These are phyloP conservation scores for Drosophila bunnanda DNA, from an alignment of 2,888 invertebrate species.

Conservation along the genomic window DNA sequence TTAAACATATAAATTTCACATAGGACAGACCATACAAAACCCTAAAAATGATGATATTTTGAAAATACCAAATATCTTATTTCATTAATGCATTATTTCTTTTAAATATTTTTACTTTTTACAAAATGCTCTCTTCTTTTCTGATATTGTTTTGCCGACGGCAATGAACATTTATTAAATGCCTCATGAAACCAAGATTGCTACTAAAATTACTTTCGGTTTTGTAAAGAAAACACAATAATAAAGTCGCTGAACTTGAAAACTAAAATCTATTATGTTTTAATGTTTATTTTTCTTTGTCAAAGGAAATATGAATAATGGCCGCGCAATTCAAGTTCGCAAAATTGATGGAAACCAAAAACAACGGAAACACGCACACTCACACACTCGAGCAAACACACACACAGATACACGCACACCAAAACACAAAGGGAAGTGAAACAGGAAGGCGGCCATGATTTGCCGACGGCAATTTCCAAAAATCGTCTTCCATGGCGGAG, in stretches of 20 bases:
- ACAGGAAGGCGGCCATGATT: constrained; percentile 64
- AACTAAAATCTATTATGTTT: neutral
- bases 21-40: too few species aligned
- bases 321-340: constrained; percentile 81
- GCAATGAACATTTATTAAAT: constrained; percentile 3
- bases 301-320: constrained; percentile 83
- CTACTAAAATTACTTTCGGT: neutral
- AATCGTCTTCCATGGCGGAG: constrained; percentile 69
- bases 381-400: constrained; percentile 22
- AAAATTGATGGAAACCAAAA: constrained; percentile 57
- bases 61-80: too few species aligned
- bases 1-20: too few species aligned
- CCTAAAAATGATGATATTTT: too few species aligned
- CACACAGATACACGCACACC: constrained; percentile 30
- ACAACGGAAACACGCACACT: constrained; percentile 45
- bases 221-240: neutral
- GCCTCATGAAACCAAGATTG: neutral
- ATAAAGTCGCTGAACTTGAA: neutral
- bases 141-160: constrained; percentile 43
- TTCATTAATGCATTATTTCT: too few species aligned
- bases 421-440: constrained; percentile 30
- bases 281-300: constrained; percentile 17
- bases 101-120: too few species aligned
- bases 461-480: constrained; percentile 65
- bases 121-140: neutral